Evolutionary conservation across 2,888 invertebrate genomes (phyloP).

Genomic region (Xestoiulus laeticollis): DNA sequence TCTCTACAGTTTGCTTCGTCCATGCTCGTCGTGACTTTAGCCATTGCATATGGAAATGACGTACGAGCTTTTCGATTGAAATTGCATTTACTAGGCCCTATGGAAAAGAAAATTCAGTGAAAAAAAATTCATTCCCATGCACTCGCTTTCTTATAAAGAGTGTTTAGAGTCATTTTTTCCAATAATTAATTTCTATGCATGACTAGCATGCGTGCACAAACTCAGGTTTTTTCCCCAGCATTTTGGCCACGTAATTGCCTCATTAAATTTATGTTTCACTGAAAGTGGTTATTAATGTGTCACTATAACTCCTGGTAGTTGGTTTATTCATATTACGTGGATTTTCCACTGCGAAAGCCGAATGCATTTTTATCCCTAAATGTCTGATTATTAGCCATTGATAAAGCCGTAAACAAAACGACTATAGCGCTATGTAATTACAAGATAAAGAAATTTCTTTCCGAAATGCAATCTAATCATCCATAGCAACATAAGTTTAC

Average conservation of each 20-base stretch:
- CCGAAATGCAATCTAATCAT: background rate
- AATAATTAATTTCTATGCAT: background rate
- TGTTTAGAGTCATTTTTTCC: background rate
- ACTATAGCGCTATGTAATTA: background rate
- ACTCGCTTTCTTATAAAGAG: background rate
- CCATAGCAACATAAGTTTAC: background rate
- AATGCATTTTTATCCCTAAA: background rate
- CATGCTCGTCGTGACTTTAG: background rate
- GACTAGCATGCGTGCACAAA: background rate
- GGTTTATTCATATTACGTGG: background rate
- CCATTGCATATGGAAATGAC: conserved; percentile 17
- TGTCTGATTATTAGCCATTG: background rate
- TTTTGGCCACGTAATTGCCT: background rate
- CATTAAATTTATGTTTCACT: background rate
- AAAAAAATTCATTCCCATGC: background rate
- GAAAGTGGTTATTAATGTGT: conserved; percentile 13
- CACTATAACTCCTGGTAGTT: background rate
- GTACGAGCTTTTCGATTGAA: conserved; percentile 48
- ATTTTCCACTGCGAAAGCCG: background rate
- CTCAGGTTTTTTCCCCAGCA: background rate
- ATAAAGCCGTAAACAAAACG: background rate
- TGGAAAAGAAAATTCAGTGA: background rate
- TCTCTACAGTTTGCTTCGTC: conserved; percentile 34
- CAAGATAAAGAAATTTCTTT: background rate
- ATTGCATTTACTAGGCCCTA: conserved; percentile 49